These are phyloP conservation scores for Neosilurus mollespiculum DNA, from an alignment of 2,797 vertebrate genomes.

Conservation along the genomic window DNA sequence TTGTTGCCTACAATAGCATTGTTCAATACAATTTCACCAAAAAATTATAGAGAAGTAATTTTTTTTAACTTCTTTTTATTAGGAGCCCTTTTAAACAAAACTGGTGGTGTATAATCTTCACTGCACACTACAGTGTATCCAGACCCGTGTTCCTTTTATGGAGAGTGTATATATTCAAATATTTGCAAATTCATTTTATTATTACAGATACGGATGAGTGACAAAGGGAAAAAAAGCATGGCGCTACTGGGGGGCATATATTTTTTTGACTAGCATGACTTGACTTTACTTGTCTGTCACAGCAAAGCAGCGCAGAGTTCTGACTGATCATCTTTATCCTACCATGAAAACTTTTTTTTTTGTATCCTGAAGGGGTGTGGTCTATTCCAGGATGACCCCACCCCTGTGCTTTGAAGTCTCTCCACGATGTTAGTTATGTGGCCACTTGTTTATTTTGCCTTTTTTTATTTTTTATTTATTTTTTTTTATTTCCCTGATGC, in stretches of 20 bases:
- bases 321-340: not conserved
- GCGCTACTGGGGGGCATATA: not conserved
- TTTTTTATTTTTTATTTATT: too few species aligned
- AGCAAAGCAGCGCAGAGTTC: not conserved
- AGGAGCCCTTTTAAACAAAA: too few species aligned
- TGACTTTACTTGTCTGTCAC: not conserved
- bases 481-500: slow-evolving; percentile 1
- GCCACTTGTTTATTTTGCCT: not conserved
- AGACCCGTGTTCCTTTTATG: not conserved
- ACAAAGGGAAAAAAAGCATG: not conserved
- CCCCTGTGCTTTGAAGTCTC: not conserved
- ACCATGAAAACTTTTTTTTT: not conserved
- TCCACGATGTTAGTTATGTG: not conserved
- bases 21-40: not conserved
- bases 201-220: not conserved
- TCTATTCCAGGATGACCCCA: not conserved
- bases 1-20: too few species aligned
- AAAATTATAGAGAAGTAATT: too few species aligned
- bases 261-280: not conserved
- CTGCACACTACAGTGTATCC: not conserved
- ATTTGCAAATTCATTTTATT: not conserved
- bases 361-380: not conserved
- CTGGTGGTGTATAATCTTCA: too few species aligned
- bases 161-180: not conserved
- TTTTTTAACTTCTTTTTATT: too few species aligned